Base-by-base conservation (phyloP, 2,113 vertebrate species). In the Malurus melanocephalus region DNA sequence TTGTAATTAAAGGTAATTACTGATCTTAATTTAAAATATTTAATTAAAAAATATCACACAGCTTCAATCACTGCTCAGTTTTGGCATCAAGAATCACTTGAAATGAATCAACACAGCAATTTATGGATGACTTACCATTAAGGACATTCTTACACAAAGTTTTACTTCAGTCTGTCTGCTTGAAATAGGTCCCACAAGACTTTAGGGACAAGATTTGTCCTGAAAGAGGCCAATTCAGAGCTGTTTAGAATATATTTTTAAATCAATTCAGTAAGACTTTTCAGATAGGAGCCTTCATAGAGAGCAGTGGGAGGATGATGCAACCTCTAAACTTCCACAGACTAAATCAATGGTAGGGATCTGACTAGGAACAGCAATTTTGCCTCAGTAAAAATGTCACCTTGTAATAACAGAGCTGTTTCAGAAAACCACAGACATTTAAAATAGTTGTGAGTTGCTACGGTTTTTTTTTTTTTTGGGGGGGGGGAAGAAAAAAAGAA, bases 1-100 rank as follows among this genome's bases (percentile, higher is more conserved):
- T 83, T 79, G 43, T 45, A 84, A 81, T 84, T 92, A 90, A 87
- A 76, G 7, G 9, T 65, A 91, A 87, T 93, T 93, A 82, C 17
- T 32, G 17, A 68, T 65, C 45, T 87, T 92, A 79, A 91, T 91
- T 92, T 51, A 51, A 87, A 91, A 76, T 62, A 38, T 76, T 85
- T 84, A 53, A 55, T 87, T 86, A 62, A 2, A 40, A 87, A 87
- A 68, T 38, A 57, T 30, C 28, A 32, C 12, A 26, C 22, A 32
- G 4, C 73, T 84, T 88, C 66, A 88, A 80, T 86, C 61, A 52
- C 32, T 60, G 56, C 38, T 82, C 18, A 53, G 32, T 80, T 85
- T 73, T 53, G 13, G 13, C 53, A 86, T 72, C 32, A 68, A 92
- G 74, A 68, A 65, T 46, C 18, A 57, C 42, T 68, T 86, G 46